These are phyloP conservation scores for Lipophrys pholis DNA, from an alignment of 2,113 vertebrate species.

Conservation along the genomic window DNA sequence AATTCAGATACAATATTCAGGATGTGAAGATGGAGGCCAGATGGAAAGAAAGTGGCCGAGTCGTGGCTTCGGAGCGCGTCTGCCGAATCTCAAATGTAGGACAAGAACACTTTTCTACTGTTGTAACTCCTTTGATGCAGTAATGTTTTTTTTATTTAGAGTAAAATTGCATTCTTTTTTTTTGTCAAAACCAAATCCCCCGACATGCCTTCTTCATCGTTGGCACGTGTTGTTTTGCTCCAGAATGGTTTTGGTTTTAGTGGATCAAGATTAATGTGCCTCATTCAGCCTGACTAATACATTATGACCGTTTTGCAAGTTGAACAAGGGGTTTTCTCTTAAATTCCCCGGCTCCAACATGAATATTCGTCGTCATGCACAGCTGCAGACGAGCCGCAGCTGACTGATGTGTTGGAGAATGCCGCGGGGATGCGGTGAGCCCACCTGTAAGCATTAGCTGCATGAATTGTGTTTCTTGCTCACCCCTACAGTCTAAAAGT, in stretches of 20 bases:
- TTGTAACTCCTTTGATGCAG: not conserved
- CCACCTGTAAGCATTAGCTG: not conserved
- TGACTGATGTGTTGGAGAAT: not conserved
- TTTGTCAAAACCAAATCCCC: not conserved
- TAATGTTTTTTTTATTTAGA: not conserved
- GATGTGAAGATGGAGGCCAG: slow-evolving; percentile 4
- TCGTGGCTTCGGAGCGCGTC: not conserved
- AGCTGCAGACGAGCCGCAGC: not conserved
- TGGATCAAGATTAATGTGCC: slow-evolving; percentile 7
- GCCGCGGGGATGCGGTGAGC: no score
- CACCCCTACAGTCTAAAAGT: not conserved
- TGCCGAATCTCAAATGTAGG: not conserved
- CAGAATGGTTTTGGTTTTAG: not conserved
- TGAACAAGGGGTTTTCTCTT: slow-evolving; percentile 4
- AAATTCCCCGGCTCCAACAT: slow-evolving; percentile 12
- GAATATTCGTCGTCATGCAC: slow-evolving; percentile 28
- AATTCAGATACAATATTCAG: not conserved
- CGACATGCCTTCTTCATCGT: slow-evolving; percentile 1
- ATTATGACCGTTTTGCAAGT: not conserved
- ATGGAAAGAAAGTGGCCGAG: not conserved
- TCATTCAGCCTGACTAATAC: slow-evolving; percentile 10
- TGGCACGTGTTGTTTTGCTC: not conserved
- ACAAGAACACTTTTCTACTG: not conserved
- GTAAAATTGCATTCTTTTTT: not conserved
- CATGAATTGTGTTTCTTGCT: slow-evolving; percentile 4